Percentiles rank a stretch among this genome's conserved stretches.
Conservation (phyloP, 2,797 vertebrate species). For the Bufotes viridis region DNA sequence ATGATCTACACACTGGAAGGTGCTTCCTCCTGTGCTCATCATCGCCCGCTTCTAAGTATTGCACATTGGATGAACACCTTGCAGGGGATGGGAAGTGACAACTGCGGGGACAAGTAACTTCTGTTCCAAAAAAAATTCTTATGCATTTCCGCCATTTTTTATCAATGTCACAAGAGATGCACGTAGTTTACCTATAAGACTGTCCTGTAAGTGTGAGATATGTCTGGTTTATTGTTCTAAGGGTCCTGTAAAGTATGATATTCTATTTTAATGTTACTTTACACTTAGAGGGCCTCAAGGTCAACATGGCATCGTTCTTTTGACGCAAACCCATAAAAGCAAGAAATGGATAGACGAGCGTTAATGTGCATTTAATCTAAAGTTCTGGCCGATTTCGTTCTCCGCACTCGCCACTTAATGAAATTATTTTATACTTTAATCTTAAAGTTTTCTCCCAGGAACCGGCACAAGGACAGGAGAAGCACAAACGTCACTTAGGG, state of each 20-base stretch:
- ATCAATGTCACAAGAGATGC: neutral
- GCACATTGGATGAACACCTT: no score
- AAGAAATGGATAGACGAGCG: neutral
- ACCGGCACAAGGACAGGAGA: conserved; percentile 38
- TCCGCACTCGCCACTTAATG: conserved; percentile 25
- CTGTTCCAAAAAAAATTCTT: no score
- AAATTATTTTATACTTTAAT: conserved; percentile 55
- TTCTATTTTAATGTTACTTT: neutral
- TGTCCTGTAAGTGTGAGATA: neutral
- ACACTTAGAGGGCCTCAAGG: neutral
- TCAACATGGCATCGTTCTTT: neutral
- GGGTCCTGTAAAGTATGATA: neutral
- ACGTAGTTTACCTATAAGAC: neutral
- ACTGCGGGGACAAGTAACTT: no score
- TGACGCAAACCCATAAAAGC: neutral
- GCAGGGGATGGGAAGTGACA: no score
- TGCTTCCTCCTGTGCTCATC: no score
- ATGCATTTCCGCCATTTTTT: neutral
- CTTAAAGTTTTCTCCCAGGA: conserved; percentile 54
- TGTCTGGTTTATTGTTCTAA: neutral
- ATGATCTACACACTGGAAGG: no score
- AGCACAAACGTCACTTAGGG: conserved; percentile 45
- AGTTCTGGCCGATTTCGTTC: conserved; percentile 14
- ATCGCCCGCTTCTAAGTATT: no score
- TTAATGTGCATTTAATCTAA: conserved; percentile 24